Evolutionary conservation across 2,113 vertebrate genomes (phyloP).

Genomic region (Dasyprocta punctata): DNA sequence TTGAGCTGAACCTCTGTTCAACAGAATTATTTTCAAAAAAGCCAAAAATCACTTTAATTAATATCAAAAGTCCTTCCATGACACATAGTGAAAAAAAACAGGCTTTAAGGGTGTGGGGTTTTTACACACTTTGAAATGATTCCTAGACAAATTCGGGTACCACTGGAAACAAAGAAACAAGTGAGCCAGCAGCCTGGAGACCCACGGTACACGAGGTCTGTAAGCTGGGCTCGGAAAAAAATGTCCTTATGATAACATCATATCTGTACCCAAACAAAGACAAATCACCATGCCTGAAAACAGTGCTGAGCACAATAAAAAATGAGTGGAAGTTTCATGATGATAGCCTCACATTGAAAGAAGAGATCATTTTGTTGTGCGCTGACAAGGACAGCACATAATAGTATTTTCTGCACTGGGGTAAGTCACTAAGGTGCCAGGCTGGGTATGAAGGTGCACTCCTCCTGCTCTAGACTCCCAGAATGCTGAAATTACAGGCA

Average conservation of each 20-base stretch:
- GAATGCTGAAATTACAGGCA: background rate
- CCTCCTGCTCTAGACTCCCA: background rate
- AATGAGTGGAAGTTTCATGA: background rate
- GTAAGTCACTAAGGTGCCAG: background rate
- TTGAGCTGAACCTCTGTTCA: slow-evolving; percentile 6
- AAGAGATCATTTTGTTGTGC: background rate
- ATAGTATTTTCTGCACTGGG: background rate
- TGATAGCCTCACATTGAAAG: background rate
- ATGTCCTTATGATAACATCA: background rate
- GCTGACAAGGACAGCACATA: background rate
- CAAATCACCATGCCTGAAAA: background rate
- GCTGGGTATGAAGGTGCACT: background rate
- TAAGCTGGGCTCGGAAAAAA: background rate
- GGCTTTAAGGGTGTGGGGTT: background rate
- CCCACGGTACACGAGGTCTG: background rate
- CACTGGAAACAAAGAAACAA: background rate
- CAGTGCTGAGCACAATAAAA: background rate
- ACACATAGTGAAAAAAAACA: slow-evolving; percentile 34
- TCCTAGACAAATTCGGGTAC: background rate
- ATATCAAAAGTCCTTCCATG: slow-evolving; percentile 20
- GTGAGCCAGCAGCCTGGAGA: background rate
- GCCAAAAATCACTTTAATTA: background rate
- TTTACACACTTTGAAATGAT: background rate
- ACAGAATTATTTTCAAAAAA: slow-evolving; percentile 54
- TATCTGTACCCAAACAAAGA: background rate